Evolutionary conservation across 2,113 vertebrate genomes (phyloP), one percentile per base, ranked within the genome.

Genomic region (Brachypodius melanocephalos): DNA sequence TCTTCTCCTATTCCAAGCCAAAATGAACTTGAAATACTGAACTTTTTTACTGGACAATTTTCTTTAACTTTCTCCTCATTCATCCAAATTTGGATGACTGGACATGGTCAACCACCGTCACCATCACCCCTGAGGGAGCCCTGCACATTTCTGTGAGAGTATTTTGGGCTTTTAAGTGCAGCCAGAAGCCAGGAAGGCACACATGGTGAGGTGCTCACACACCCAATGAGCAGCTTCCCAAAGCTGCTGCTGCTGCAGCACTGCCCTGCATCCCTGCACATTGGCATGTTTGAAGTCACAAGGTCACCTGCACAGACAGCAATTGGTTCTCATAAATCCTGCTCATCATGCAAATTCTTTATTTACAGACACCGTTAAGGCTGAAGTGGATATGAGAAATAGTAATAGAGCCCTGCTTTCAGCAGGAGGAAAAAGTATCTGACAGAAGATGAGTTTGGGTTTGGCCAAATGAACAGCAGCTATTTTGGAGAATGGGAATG

Each of bases 141-240:
- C 78, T 61, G n/a, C 25, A 25, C 54, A 14, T 48, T 46, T 22
- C 46, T 75, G 25, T 12, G 62, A 31, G 34, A 36, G 36, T 12
- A 48, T 31, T 61, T 22, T 54, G 40, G 20, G 40, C 26, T 31
- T 22, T 12, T 6, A 5, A 40, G 42, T 13, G 25, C 45, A 68
- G 29, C 38, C 46, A 20, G 58, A 14, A 57, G 66, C 17, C 67
- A 75, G 62, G n/a, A 68, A 34, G 46, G 40, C 62, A 22, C 2
- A 1, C 8, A 1, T 13, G 42, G 25, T 0, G 0, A 49, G 43
- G 26, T 43, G 58, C 63, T 61, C 5, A 0, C 16, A 5, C 4
- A 25, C 0, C 40, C 51, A 17, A 0, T 24, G 19, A 48, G n/a
- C 72, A 57, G 32, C 43, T 76, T 34, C 25, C 42, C 38, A 55